Conservation (phyloP, 2,113 vertebrate species). For the Tinamus guttatus region DNA sequence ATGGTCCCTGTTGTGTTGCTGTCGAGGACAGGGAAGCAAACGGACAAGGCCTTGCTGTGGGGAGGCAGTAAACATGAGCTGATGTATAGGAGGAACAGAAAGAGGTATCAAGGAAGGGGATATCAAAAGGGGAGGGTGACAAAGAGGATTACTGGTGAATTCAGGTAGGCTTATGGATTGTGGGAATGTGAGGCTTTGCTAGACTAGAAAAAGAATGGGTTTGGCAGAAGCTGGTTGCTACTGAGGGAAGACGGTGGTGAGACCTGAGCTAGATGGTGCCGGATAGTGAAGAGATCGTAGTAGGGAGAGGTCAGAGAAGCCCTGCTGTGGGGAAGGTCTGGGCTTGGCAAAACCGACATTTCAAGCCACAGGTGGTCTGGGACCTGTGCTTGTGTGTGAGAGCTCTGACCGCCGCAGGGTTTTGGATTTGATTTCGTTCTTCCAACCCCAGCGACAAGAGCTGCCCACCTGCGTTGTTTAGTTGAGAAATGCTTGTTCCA, state of each 20-base stretch:
- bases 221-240: not conserved
- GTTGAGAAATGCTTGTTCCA: not conserved
- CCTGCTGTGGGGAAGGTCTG: not conserved
- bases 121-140: not conserved
- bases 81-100: fast-evolving
- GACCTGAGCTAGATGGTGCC: not conserved
- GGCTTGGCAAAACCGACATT: not conserved
- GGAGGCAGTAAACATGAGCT: not conserved
- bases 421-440: not conserved
- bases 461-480: not conserved
- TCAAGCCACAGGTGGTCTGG: not conserved
- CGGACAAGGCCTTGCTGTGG: not conserved
- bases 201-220: not conserved
- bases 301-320: not conserved
- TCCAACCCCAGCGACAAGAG: not conserved
- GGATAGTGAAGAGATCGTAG: not conserved
- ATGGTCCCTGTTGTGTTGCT: fast-evolving
- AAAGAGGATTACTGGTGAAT: not conserved
- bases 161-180: fast-evolving
- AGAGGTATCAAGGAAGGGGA: not conserved
- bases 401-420: not conserved
- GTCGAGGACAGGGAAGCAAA: not conserved
- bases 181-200: not conserved
- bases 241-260: not conserved
- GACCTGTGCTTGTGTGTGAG: not conserved